Evolutionary conservation across 2,888 invertebrate species (phyloP).

Genomic region (Ommatoiulus sabulosus): DNA sequence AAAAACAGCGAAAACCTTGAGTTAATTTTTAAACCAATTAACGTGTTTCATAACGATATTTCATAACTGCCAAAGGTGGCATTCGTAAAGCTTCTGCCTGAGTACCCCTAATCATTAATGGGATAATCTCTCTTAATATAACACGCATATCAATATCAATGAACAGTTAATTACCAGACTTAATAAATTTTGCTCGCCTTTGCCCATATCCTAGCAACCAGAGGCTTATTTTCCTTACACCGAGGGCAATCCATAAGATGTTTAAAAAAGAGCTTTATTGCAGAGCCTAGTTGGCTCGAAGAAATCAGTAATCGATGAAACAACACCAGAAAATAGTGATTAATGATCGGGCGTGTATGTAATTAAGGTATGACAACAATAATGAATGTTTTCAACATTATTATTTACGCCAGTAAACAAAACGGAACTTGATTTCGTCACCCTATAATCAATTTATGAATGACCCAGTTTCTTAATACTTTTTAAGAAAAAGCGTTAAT

Average conservation of each 20-base stretch:
- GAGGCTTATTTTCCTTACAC: not conserved
- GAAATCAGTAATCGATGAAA: slow-evolving; percentile 10
- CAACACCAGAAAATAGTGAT: not conserved
- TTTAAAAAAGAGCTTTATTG: slow-evolving; percentile 14
- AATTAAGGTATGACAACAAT: not conserved
- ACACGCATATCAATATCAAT: slow-evolving; percentile 1
- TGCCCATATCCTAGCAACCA: not conserved
- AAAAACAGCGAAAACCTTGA: too few species aligned
- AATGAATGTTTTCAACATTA: too few species aligned
- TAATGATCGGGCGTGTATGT: not conserved
- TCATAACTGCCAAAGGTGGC: too few species aligned
- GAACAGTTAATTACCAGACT: slow-evolving; percentile 9
- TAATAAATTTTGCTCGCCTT: not conserved
- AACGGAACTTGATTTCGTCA: not conserved
- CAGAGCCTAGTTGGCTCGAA: not conserved
- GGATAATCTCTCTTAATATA: not conserved
- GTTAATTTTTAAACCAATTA: too few species aligned
- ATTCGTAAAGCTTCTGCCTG: too few species aligned
- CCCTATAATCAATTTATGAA: not conserved
- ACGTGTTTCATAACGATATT: too few species aligned
- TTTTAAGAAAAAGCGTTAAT: too few species aligned
- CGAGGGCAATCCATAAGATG: not conserved
- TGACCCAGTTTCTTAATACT: not conserved
- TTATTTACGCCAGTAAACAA: not conserved
- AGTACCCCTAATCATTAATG: slow-evolving; percentile 1